Evolutionary conservation across 2,113 vertebrate genomes (phyloP).

Genomic region (Ceyx cyanopectus): DNA sequence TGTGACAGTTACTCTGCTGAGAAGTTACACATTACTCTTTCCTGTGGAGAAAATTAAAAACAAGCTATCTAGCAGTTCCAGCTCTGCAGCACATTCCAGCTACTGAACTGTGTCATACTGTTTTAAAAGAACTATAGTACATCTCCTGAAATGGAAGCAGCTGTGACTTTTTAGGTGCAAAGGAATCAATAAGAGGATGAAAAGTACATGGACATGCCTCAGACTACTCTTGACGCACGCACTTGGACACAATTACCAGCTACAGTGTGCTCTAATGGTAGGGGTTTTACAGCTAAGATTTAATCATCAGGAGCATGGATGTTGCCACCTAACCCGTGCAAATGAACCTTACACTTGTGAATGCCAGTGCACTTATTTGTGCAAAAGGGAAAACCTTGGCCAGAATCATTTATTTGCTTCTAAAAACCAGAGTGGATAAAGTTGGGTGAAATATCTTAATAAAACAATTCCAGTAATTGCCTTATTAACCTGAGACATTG

Average conservation of each 20-base stretch:
- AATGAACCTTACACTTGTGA: background rate
- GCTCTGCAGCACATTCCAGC: slow-evolving; percentile 58
- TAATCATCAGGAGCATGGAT: background rate
- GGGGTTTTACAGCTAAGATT: background rate
- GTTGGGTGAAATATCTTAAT: background rate
- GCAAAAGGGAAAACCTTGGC: background rate
- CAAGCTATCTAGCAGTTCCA: slow-evolving; percentile 62
- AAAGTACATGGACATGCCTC: slow-evolving; percentile 3
- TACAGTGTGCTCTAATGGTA: background rate
- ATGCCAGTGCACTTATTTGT: background rate
- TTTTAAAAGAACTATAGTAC: slow-evolving; percentile 59
- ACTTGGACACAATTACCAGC: background rate
- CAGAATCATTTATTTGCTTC: background rate
- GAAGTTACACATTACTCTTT: slow-evolving; percentile 68
- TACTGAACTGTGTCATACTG: slow-evolving; percentile 66
- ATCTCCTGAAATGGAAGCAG: slow-evolving; percentile 63
- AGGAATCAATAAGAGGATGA: slow-evolving; percentile 62
- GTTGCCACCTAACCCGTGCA: background rate
- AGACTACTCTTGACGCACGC: background rate
- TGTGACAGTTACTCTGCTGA: slow-evolving; percentile 59
- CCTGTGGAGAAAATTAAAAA: slow-evolving; percentile 73
- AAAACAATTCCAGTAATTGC: background rate
- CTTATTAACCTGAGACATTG: background rate
- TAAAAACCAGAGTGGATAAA: background rate
- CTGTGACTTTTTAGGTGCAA: slow-evolving; percentile 63